phyloP scores from a whole-genome alignment of 2,888 invertebrate species.

The Cephus rjabovi region DNA sequence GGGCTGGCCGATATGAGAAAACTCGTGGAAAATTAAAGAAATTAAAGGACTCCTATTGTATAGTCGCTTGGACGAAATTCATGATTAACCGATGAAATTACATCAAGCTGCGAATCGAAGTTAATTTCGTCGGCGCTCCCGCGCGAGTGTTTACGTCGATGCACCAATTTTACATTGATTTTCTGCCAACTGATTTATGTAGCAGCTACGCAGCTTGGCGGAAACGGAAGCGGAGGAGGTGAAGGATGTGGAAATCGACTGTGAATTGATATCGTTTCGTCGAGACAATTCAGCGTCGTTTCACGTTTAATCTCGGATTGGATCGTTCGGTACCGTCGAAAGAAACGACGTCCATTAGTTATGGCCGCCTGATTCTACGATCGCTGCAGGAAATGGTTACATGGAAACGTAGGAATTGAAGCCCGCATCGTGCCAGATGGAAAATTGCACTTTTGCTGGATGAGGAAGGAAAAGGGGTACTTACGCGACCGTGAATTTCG shows the following conservation, averaged over 20 bases:
- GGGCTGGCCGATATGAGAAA: too few species aligned
- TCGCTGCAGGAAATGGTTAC: not conserved
- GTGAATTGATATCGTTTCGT: conserved; percentile 12
- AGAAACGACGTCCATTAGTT: conserved; percentile 40
- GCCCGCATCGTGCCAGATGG: not conserved
- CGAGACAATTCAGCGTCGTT: conserved; percentile 16
- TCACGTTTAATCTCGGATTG: conserved; percentile 28
- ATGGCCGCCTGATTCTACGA: conserved; percentile 39
- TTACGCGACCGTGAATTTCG: too few species aligned
- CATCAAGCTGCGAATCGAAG: not conserved
- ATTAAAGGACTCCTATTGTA: too few species aligned
- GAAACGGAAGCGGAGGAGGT: not conserved
- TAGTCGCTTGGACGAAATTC: too few species aligned
- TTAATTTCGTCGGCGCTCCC: conserved; percentile 30
- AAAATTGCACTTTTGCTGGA: not conserved
- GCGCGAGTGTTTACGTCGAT: conserved; percentile 1
- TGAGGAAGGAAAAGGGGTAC: too few species aligned
- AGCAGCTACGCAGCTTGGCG: not conserved
- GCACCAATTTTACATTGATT: too few species aligned
- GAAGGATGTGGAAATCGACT: not conserved
- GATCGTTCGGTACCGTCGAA: conserved; percentile 20
- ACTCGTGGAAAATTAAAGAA: too few species aligned
- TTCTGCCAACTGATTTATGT: not conserved
- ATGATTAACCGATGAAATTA: too few species aligned
- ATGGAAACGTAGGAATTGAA: not conserved